Conservation (phyloP, 2,797 vertebrate species). For the Urocyon cinereoargenteus region DNA sequence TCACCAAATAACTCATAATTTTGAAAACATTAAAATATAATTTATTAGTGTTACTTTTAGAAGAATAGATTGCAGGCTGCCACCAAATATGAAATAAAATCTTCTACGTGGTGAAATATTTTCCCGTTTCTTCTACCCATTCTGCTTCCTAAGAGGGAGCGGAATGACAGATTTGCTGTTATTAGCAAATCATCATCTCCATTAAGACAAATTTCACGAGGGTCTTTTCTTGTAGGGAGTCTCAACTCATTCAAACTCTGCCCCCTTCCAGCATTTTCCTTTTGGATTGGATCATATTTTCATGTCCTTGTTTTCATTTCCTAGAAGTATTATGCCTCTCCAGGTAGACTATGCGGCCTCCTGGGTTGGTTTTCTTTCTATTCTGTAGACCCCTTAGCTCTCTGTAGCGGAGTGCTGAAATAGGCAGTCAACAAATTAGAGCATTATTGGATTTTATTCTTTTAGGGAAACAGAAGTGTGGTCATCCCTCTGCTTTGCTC, state of each 20-base stretch:
- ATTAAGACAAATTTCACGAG: not conserved
- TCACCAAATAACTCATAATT: not conserved
- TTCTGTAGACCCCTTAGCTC: constrained; percentile 36
- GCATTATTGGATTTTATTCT: constrained; percentile 59
- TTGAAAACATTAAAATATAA: not conserved
- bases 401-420: not conserved
- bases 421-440: constrained; percentile 63
- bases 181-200: not conserved
- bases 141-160: not conserved
- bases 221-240: not conserved
- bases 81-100: not conserved
- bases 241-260: not conserved
- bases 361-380: not conserved
- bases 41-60: not conserved
- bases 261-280: not conserved
- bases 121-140: not conserved
- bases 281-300: not conserved
- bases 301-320: not conserved
- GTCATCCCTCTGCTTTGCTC: not conserved
- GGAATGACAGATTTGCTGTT: too few species aligned
- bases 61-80: not conserved
- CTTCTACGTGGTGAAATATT: constrained; percentile 17
- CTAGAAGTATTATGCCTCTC: not conserved
- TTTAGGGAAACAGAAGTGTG: not conserved
- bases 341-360: not conserved